Evolutionary conservation across 2,888 invertebrate species (phyloP), one percentile per base, ranked within the genome.

Genomic region (Phytoseiulus persimilis): DNA sequence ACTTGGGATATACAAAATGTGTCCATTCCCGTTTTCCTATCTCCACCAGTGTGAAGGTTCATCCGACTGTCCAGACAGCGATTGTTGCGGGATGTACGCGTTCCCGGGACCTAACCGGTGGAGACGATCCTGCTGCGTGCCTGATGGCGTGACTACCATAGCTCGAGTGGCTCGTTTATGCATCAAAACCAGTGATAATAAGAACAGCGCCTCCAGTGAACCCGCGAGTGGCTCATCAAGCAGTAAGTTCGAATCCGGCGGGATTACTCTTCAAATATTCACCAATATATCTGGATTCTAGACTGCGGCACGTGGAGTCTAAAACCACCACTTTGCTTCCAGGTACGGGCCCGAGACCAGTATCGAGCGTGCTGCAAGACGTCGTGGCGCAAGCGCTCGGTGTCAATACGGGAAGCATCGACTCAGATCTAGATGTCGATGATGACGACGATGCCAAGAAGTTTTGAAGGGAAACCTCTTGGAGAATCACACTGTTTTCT

Each of bases 321-420:
- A 65, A 65, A 6, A 2, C 28, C 23, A 18, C 1, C 1, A 23
- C 28, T 65, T 65, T 23, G 14, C 28, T 28, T 65, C 18, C 28
- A 65, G 45, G 32, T 87, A 28, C 31, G 87, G 39, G 39, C n/a
- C 45, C 45, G 87, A 87, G 28, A n/a, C 87, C 87, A 2, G n/a
- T 33, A 5, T 32, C 84, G 45, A 39, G 39, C 32, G 32, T 31
- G 31, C 23, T 87, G 32, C 87, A 87, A n/a, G 45, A 87, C 33
- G 87, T 87, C 23, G 87, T 87, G n/a, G 87, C 87, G 1, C 87
- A 87, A n/a, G 87, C 87, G 45, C 87, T 87, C 87, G 87, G 87
- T 28, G 87, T 87, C 32, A 65, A 65, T 23, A 65, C 65, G 65
- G 87, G 33, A n/a, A 31, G 45, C 33, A 87, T 32, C 33, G 87